A percentile compares a stretch with the other conserved stretches of the same genome.
These are phyloP conservation scores for Nomada ruficornis DNA, from an alignment of 2,888 invertebrate genomes.

Conservation along the genomic window DNA sequence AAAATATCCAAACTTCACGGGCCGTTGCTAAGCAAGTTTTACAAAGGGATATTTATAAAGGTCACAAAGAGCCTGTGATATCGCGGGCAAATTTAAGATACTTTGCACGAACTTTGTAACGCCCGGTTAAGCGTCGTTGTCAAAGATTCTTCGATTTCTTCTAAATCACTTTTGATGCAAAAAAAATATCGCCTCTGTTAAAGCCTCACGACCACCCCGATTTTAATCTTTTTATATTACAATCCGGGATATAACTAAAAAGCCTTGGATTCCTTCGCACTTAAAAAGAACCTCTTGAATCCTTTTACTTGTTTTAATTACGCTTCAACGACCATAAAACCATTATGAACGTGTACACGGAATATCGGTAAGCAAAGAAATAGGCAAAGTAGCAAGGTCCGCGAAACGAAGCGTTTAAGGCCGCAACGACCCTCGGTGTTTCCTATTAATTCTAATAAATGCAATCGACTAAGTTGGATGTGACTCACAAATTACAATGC, in stretches of 20 bases:
- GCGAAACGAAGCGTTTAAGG: slow-evolving; percentile 40
- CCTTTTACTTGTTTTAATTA: background rate
- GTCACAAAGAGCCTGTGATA: slow-evolving; percentile 10
- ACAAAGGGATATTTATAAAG: slow-evolving; percentile 40
- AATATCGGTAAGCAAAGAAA: slow-evolving; percentile 30
- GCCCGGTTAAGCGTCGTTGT: slow-evolving; percentile 1
- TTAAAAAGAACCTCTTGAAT: background rate
- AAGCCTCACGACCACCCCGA: too few species aligned
- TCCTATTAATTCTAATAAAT: slow-evolving; percentile 57
- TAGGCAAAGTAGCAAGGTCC: slow-evolving; percentile 23
- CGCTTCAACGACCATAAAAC: slow-evolving; percentile 12
- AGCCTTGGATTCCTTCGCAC: background rate
- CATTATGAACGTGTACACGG: slow-evolving; percentile 14
- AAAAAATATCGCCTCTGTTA: too few species aligned
- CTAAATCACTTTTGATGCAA: background rate
- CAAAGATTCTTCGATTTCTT: background rate
- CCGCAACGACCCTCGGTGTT: slow-evolving; percentile 27
- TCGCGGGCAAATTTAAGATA: slow-evolving; percentile 22
- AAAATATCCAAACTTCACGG: slow-evolving; percentile 38
- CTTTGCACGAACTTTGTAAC: background rate
- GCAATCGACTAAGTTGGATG: slow-evolving; percentile 37
- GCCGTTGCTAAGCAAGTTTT: slow-evolving; percentile 19
- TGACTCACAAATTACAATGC: slow-evolving; percentile 3
- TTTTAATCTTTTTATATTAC: background rate
- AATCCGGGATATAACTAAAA: background rate